Conservation (phyloP, 2,113 vertebrate genomes). For the Cyprinodon variegatus region DNA sequence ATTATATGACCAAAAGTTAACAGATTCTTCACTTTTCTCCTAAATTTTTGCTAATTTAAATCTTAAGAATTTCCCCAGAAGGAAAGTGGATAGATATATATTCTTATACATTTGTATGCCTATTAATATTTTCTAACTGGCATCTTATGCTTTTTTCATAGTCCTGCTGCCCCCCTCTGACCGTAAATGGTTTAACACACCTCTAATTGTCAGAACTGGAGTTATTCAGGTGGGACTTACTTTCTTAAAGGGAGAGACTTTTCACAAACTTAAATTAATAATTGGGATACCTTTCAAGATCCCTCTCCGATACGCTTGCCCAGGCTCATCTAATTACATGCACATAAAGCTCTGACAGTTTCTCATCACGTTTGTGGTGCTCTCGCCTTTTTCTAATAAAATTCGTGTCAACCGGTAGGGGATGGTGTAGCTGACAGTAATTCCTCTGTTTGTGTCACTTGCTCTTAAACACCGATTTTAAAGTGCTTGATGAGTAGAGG, state of each 20-base stretch:
- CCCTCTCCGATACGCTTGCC: constrained; percentile 27
- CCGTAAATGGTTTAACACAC: neutral
- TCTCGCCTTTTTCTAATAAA: constrained; percentile 41
- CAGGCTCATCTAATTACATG: constrained; percentile 58
- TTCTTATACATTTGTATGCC: neutral
- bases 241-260: constrained; percentile 27
- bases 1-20: neutral
- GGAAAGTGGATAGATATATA: neutral
- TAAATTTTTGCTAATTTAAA: neutral
- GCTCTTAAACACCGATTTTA: constrained; percentile 20
- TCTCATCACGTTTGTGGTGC: constrained; percentile 32
- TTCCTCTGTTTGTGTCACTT: constrained; percentile 39
- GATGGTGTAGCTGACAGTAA: constrained; percentile 36
- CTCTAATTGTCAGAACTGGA: constrained; percentile 8
- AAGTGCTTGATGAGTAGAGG: constrained; percentile 34
- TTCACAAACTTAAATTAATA: constrained; percentile 31
- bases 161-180: constrained; percentile 8
- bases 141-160: neutral
- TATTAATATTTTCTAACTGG: no score
- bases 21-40: neutral
- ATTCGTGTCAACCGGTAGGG: constrained; percentile 15
- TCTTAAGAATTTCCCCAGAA: neutral
- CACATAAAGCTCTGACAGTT: constrained; percentile 44
- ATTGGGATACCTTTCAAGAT: constrained; percentile 58
- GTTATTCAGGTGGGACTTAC: constrained; percentile 35